phyloP scores from a whole-genome alignment of 2,888 invertebrate species.

The Osmoderma eremita region DNA sequence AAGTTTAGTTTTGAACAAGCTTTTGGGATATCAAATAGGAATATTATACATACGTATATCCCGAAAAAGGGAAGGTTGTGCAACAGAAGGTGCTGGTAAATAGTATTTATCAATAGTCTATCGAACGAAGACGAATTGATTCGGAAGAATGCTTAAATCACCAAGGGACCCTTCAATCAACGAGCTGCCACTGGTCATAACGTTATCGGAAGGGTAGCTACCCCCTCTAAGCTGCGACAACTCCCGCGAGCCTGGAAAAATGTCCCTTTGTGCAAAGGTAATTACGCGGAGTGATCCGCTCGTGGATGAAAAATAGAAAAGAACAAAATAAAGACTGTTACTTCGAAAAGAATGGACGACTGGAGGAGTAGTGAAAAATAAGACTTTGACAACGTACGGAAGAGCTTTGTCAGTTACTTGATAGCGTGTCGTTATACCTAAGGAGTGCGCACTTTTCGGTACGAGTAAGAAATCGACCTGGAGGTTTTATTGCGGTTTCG shows the following conservation, averaged over 20 bases:
- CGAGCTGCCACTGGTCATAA: neutral
- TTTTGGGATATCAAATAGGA: too few relatives aligned
- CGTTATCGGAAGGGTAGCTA: neutral
- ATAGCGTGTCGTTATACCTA: constrained; percentile 14
- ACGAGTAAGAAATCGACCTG: neutral
- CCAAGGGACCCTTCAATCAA: neutral
- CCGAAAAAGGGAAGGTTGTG: too few relatives aligned
- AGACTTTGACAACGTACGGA: neutral
- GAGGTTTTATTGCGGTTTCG: constrained; percentile 1
- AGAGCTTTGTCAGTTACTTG: neutral
- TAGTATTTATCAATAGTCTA: too few relatives aligned
- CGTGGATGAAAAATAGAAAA: constrained; percentile 5
- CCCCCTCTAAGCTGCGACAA: neutral
- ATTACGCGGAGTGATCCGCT: constrained; percentile 13
- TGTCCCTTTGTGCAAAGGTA: constrained; percentile 9
- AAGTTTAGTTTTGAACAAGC: too few relatives aligned
- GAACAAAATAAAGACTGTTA: constrained; percentile 10
- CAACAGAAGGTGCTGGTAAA: too few relatives aligned
- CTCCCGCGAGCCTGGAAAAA: neutral
- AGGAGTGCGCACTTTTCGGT: neutral
- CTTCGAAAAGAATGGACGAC: neutral
- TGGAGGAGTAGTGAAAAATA: neutral
- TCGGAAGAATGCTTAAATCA: too few relatives aligned
- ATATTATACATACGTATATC: too few relatives aligned
- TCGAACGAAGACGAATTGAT: too few relatives aligned